Evolutionary conservation across 2,797 vertebrate species (phyloP).

Genomic region (Sebastes goodei): DNA sequence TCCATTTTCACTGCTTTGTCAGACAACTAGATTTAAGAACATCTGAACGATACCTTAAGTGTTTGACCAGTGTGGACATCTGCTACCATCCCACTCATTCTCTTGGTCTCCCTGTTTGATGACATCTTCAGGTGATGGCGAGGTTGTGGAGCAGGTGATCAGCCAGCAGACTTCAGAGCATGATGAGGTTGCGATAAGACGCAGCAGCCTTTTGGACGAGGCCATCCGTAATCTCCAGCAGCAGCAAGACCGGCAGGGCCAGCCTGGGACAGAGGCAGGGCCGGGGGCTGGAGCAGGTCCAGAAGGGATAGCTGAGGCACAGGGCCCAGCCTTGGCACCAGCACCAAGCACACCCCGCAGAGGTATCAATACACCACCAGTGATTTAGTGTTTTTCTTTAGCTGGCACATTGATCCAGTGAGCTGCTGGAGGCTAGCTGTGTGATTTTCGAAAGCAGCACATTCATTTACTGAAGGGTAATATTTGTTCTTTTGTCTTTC

Average conservation of each 20-base stretch:
- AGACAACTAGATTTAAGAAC: background rate
- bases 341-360: conserved; percentile 87
- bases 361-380: conserved; percentile 77
- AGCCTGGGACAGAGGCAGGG: conserved; percentile 58
- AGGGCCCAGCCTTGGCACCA: conserved; percentile 48
- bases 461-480: background rate
- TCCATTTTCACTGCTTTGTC: background rate
- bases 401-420: background rate
- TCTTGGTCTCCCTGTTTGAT: background rate
- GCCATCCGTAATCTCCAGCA: conserved; percentile 90
- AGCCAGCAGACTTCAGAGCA: conserved; percentile 91
- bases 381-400: background rate
- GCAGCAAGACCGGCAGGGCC: conserved; percentile 85
- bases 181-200: conserved; percentile 81
- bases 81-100: background rate
- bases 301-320: conserved; percentile 62
- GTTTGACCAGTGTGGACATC: background rate
- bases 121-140: conserved; percentile 88
- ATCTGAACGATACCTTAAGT: background rate
- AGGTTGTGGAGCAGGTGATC: conserved; percentile 98
- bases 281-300: conserved; percentile 41
- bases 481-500: background rate
- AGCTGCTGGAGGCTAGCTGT: background rate
- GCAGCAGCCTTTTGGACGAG: conserved; percentile 87
- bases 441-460: background rate